These are phyloP conservation scores for Prorops nasuta DNA, from an alignment of 1,140 invertebrate species.

Conservation along the genomic window DNA sequence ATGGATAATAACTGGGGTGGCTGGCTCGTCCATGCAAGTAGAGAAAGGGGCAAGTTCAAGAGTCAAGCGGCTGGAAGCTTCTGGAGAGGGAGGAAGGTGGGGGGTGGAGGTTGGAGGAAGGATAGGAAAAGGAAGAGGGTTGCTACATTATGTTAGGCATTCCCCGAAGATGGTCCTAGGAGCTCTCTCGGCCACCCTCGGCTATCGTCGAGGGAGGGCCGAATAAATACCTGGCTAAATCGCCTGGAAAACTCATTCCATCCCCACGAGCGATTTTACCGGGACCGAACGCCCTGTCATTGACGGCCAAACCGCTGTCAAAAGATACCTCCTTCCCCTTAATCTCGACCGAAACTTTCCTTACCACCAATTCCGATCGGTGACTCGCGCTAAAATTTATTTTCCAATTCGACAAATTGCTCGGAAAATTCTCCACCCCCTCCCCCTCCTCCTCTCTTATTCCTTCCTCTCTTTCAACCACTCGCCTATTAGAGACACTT, in stretches of 20 bases:
- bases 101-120: conserved; percentile 2
- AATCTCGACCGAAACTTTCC: not conserved
- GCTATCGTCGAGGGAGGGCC: conserved; percentile 22
- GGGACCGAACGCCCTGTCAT: conserved; percentile 11
- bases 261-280: conserved; percentile 25
- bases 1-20: no score
- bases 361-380: not conserved
- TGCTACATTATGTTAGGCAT: conserved; percentile 33
- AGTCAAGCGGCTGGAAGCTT: not conserved
- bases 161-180: conserved; percentile 28
- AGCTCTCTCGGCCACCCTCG: conserved; percentile 10
- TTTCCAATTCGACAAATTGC: not conserved
- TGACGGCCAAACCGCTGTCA: conserved; percentile 5
- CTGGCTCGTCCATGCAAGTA: no score
- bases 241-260: conserved; percentile 44
- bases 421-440: not conserved
- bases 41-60: no score
- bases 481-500: no score
- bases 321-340: not conserved
- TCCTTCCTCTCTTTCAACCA: not conserved
- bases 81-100: not conserved
- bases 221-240: conserved; percentile 45
- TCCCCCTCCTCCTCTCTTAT: not conserved
- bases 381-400: not conserved
- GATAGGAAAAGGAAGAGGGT: conserved; percentile 3